Conservation (phyloP, 1,140 invertebrate species). For the Copidosoma floridanum region DNA sequence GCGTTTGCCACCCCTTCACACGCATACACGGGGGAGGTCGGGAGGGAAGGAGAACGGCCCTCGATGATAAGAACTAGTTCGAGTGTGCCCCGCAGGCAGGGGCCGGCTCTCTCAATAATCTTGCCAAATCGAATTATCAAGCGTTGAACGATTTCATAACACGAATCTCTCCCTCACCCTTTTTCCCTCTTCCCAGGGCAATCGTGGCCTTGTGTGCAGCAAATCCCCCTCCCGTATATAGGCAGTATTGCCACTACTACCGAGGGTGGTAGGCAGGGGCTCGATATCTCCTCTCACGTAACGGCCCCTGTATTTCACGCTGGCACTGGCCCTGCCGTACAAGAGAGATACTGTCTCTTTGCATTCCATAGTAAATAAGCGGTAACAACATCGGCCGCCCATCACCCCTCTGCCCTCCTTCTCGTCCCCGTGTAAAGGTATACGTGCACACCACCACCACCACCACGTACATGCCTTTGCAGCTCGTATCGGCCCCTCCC, state of each 20-base stretch:
- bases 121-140: conserved; percentile 13
- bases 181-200: neutral
- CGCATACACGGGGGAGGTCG: neutral
- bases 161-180: conserved; percentile 5
- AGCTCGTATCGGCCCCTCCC: neutral
- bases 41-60: neutral
- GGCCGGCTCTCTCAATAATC: conserved; percentile 1
- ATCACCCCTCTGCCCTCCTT: neutral
- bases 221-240: conserved; percentile 12
- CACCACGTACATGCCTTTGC: neutral
- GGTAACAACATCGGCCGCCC: conserved; percentile 10
- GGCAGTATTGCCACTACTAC: too few relatives aligned
- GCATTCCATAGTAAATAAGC: conserved; percentile 25
- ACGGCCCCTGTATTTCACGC: conserved; percentile 21
- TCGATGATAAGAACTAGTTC: conserved; percentile 1
- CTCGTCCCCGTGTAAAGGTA: neutral
- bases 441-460: neutral
- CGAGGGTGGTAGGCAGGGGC: neutral
- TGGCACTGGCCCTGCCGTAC: neutral
- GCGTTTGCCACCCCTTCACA: too few relatives aligned
- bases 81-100: neutral
- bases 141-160: conserved; percentile 13
- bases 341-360: conserved; percentile 25
- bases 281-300: conserved; percentile 20
- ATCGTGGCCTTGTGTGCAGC: neutral